phyloP scores from a whole-genome alignment of 2,113 vertebrate genomes.

The Chrysochloris asiatica region DNA sequence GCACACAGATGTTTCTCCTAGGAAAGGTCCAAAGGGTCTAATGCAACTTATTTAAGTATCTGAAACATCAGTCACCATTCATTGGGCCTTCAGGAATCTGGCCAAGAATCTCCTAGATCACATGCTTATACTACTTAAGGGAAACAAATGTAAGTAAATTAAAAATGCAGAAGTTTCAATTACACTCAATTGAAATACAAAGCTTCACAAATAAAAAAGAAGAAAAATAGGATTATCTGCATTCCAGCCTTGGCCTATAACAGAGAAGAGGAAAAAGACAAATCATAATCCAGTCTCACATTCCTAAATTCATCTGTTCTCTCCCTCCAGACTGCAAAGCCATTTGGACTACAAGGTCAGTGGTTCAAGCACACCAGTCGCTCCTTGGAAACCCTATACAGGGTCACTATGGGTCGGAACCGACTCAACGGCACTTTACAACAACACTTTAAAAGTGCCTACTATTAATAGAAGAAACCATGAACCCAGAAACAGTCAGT shows the following conservation, averaged over 20 bases:
- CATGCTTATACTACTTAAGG: neutral
- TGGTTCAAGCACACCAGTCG: too few species aligned
- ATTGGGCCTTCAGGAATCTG: neutral
- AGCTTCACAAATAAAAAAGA: neutral
- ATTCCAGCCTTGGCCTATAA: slow-evolving; percentile 58
- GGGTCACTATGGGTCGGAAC: too few species aligned
- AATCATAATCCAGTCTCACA: slow-evolving; percentile 28
- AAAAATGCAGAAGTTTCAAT: slow-evolving; percentile 24
- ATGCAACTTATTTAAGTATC: neutral
- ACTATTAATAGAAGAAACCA: neutral
- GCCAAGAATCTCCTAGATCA: neutral
- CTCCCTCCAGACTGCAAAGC: slow-evolving; percentile 12
- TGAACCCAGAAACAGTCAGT: slow-evolving; percentile 6
- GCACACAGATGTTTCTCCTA: neutral
- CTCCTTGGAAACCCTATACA: too few species aligned
- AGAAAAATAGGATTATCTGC: slow-evolving; percentile 7
- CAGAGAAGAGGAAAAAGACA: slow-evolving; percentile 18
- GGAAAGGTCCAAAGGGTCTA: neutral
- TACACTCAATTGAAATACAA: slow-evolving; percentile 14
- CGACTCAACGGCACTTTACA: too few species aligned
- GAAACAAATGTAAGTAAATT: slow-evolving; percentile 19
- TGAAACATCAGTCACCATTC: neutral
- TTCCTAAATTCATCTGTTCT: slow-evolving; percentile 54
- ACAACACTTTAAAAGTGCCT: too few species aligned
- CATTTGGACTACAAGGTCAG: too few species aligned